phyloP scores from a whole-genome alignment of 2,113 vertebrate genomes.

The Pontoporia blainvillei region DNA sequence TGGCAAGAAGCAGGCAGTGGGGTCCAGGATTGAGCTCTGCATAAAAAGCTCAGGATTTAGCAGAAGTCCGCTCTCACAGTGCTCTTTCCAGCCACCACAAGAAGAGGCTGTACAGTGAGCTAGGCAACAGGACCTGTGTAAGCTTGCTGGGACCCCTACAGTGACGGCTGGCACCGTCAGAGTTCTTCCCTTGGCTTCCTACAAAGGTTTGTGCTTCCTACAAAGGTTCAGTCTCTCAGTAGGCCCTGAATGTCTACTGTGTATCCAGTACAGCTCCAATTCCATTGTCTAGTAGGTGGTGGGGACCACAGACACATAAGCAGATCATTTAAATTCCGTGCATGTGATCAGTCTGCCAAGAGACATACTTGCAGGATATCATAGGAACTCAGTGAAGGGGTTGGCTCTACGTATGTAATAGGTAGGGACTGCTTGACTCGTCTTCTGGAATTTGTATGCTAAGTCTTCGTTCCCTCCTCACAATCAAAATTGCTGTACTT shows the following conservation, averaged over 20 bases:
- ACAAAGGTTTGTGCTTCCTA: background rate
- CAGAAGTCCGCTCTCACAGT: background rate
- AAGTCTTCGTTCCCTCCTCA: background rate
- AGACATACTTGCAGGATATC: background rate
- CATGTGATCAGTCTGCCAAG: background rate
- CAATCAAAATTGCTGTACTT: background rate
- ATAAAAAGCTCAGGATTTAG: background rate
- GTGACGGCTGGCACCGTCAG: fast-evolving
- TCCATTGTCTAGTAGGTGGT: background rate
- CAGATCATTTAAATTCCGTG: background rate
- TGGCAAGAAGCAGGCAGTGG: background rate
- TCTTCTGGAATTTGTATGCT: background rate
- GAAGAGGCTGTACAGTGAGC: background rate
- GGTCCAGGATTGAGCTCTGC: background rate
- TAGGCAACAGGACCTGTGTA: background rate
- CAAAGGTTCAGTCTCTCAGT: background rate
- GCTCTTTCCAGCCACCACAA: background rate
- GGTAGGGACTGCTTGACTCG: background rate
- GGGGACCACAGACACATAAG: background rate
- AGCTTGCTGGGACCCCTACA: background rate
- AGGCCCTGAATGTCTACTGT: background rate
- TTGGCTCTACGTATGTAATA: background rate
- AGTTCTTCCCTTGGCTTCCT: background rate
- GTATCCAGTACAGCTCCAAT: background rate
- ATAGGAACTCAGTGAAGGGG: background rate